A percentile compares a stretch with the other conserved stretches of the same genome.
phyloP scores from a whole-genome alignment of 2,888 invertebrate genomes.

The Merodon equestris region DNA sequence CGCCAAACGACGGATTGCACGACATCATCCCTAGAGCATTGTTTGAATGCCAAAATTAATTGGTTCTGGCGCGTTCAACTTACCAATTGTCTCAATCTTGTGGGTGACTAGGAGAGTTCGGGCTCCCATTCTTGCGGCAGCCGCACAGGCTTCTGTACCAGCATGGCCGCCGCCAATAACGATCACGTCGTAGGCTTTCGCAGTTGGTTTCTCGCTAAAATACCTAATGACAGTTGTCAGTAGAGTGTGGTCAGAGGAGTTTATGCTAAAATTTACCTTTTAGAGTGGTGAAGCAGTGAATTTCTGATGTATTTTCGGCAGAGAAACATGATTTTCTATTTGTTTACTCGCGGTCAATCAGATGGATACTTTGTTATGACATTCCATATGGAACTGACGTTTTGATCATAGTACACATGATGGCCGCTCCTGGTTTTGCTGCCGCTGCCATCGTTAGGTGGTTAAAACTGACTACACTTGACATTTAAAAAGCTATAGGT shows the following conservation, averaged over 20 bases:
- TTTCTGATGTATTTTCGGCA: constrained; percentile 24
- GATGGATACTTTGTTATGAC: constrained; percentile 40
- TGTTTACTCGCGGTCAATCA: constrained; percentile 16
- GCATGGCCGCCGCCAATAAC: constrained; percentile 96
- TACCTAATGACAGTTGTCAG: constrained; percentile 32
- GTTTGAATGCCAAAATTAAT: background rate
- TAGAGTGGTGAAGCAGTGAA: constrained; percentile 6
- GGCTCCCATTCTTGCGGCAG: constrained; percentile 90
- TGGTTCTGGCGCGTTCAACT: background rate
- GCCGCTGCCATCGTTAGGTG: too few species aligned
- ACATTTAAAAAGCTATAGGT: too few species aligned
- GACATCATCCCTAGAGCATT: constrained; percentile 89
- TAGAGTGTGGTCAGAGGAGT: background rate
- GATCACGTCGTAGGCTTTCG: constrained; percentile 83
- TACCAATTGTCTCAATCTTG: constrained; percentile 89
- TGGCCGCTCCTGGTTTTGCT: too few species aligned
- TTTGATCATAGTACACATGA: background rate
- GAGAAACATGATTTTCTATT: constrained; percentile 23
- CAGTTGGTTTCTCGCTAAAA: constrained; percentile 29
- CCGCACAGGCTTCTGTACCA: constrained; percentile 91
- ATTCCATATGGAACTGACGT: constrained; percentile 25
- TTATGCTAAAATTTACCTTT: constrained; percentile 29
- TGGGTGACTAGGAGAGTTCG: constrained; percentile 90
- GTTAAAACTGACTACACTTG: too few species aligned
- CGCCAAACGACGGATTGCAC: constrained; percentile 95